These are phyloP conservation scores for Drosophila quadrilineata DNA, from an alignment of 1,140 invertebrate species.

Conservation along the genomic window DNA sequence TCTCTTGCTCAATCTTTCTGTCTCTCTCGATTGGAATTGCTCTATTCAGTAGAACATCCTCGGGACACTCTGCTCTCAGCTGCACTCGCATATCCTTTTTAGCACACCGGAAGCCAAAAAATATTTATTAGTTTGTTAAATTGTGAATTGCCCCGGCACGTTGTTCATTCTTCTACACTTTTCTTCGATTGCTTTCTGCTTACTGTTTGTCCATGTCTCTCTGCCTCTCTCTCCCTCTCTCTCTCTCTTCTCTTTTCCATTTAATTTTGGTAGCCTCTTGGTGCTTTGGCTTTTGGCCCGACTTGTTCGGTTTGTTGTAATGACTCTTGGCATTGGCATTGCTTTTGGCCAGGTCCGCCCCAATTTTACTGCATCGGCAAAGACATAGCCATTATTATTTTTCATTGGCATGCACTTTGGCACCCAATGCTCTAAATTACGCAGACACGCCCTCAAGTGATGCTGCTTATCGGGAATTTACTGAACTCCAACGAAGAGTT, in stretches of 20 bases:
- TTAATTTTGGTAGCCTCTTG: constrained; percentile 25
- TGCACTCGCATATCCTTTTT: constrained; percentile 30
- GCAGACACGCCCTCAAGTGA: constrained; percentile 6
- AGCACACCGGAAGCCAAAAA: constrained; percentile 70
- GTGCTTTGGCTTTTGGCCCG: constrained; percentile 24
- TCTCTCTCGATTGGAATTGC: constrained; percentile 44
- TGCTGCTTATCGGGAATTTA: too few relatives aligned
- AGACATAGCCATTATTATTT: constrained; percentile 63
- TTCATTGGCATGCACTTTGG: constrained; percentile 61
- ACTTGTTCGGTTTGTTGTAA: constrained; percentile 52
- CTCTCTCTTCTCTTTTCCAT: constrained; percentile 1
- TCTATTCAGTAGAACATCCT: constrained; percentile 54
- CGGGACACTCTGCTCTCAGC: constrained; percentile 7
- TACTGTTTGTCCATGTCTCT: constrained; percentile 16
- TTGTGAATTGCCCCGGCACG: constrained; percentile 69
- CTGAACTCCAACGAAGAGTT: too few relatives aligned
- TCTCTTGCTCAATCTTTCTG: neutral
- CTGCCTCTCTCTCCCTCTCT: constrained; percentile 1
- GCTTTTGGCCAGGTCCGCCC: constrained; percentile 10
- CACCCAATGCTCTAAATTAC: constrained; percentile 39
- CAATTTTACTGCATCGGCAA: constrained; percentile 33
- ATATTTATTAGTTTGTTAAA: constrained; percentile 81
- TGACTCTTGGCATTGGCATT: constrained; percentile 54
- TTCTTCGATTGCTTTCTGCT: constrained; percentile 42
- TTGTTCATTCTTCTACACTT: constrained; percentile 24